Evolutionary conservation across 1,140 invertebrate species (phyloP).

Genomic region (Dendroctonus ponderosae): DNA sequence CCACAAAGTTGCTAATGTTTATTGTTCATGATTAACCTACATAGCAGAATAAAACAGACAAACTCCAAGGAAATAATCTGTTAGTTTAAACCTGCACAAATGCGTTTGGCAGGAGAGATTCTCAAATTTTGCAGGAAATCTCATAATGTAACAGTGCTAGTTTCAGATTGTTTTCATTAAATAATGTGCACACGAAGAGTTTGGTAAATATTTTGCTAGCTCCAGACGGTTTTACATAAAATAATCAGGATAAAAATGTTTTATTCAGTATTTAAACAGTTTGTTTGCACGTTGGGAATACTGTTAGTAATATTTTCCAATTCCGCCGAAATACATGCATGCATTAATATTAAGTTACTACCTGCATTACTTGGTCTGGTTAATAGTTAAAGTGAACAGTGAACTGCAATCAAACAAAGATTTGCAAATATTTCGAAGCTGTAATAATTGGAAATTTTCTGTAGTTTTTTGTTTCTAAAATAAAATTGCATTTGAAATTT

Average conservation of each 20-base stretch:
- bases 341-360: too few species aligned
- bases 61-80: conserved; percentile 18
- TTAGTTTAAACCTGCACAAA: conserved; percentile 5
- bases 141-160: background rate
- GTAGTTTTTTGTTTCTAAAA: too few species aligned
- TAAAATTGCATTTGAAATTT: too few species aligned
- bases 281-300: conserved; percentile 3
- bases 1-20: conserved; percentile 21
- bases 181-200: conserved; percentile 4
- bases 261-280: conserved; percentile 1
- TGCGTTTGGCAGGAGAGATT: background rate
- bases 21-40: conserved; percentile 20
- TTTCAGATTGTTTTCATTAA: conserved; percentile 4
- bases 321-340: background rate
- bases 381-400: too few species aligned
- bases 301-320: background rate
- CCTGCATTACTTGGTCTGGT: too few species aligned
- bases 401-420: too few species aligned
- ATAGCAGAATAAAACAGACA: conserved; percentile 18
- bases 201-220: background rate
- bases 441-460: too few species aligned
- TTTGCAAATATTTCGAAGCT: too few species aligned
- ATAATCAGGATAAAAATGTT: conserved; percentile 6
- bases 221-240: conserved; percentile 6
- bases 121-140: conserved; percentile 13